Conservation (phyloP, 2,888 invertebrate genomes). For the Mamestra brassicae region DNA sequence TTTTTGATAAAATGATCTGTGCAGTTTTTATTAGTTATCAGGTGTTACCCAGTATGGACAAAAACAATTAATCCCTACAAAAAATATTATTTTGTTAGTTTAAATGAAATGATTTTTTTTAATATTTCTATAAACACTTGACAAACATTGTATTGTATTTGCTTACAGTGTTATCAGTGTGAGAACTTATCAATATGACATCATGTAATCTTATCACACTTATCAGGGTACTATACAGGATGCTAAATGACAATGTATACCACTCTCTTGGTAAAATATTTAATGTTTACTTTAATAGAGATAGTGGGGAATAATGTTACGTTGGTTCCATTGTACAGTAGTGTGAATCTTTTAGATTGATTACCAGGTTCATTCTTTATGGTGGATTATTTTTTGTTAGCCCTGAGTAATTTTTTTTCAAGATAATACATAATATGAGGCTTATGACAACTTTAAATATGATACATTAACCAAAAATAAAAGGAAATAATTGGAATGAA, state of each 20-base stretch:
- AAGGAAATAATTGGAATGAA: too few species aligned
- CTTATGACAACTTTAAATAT: not conserved
- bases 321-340: not conserved
- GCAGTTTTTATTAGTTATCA: not conserved
- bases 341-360: not conserved
- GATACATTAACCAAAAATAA: not conserved
- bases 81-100: not conserved
- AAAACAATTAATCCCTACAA: not conserved
- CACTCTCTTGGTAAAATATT: constrained; percentile 57
- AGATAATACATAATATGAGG: too few species aligned
- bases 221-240: constrained; percentile 66
- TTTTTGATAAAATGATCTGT: not conserved
- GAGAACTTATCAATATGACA: constrained; percentile 74
- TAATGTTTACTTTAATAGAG: constrained; percentile 41
- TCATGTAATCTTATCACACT: constrained; percentile 73
- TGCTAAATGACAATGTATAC: constrained; percentile 52
- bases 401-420: too few species aligned
- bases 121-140: constrained; percentile 55
- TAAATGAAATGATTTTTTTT: constrained; percentile 21
- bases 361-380: not conserved
- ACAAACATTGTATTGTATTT: constrained; percentile 61
- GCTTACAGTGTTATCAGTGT: constrained; percentile 64
- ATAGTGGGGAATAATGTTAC: constrained; percentile 19
- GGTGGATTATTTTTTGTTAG: not conserved
- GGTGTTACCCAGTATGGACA: not conserved